A percentile compares a stretch with the other conserved stretches of the same genome.
Conservation (phyloP, 2,888 invertebrate species). For the Neuroscelio doddi region DNA sequence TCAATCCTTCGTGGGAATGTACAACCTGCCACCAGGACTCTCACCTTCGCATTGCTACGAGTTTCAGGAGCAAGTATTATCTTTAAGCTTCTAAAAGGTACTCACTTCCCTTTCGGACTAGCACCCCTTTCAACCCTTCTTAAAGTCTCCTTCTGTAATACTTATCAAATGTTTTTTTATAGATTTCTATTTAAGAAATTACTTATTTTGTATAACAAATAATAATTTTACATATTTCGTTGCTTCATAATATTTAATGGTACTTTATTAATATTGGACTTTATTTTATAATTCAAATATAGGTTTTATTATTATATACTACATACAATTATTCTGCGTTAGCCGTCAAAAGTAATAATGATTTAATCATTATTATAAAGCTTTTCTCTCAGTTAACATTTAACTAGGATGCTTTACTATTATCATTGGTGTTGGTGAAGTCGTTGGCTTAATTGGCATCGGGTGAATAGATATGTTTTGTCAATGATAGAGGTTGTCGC, state of each 20-base stretch:
- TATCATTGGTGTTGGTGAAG: slow-evolving; percentile 60
- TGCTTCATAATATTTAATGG: too few species aligned
- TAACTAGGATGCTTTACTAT: slow-evolving; percentile 55
- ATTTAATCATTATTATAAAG: slow-evolving; percentile 31
- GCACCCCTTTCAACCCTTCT: slow-evolving; percentile 55
- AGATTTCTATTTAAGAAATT: slow-evolving; percentile 20
- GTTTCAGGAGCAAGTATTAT: slow-evolving; percentile 64
- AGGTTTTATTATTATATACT: too few species aligned
- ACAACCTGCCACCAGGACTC: slow-evolving; percentile 60
- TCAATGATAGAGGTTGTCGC: slow-evolving; percentile 47
- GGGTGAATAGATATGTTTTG: slow-evolving; percentile 60
- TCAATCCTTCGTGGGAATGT: slow-evolving; percentile 69
- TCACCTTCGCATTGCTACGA: slow-evolving; percentile 60
- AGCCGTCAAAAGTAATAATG: slow-evolving; percentile 39
- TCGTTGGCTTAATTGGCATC: slow-evolving; percentile 65
- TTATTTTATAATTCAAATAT: too few species aligned
- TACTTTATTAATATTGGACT: too few species aligned
- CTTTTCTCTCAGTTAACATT: slow-evolving; percentile 40
- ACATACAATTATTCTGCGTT: slow-evolving; percentile 36
- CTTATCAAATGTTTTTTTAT: slow-evolving; percentile 45
- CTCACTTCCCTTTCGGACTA: slow-evolving; percentile 48
- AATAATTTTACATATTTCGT: too few species aligned
- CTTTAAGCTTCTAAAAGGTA: slow-evolving; percentile 70
- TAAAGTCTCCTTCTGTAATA: slow-evolving; percentile 43
- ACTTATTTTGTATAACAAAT: slow-evolving; percentile 17